Base-by-base conservation (phyloP, 1,140 invertebrate genomes). In the Lycorma delicatula region DNA sequence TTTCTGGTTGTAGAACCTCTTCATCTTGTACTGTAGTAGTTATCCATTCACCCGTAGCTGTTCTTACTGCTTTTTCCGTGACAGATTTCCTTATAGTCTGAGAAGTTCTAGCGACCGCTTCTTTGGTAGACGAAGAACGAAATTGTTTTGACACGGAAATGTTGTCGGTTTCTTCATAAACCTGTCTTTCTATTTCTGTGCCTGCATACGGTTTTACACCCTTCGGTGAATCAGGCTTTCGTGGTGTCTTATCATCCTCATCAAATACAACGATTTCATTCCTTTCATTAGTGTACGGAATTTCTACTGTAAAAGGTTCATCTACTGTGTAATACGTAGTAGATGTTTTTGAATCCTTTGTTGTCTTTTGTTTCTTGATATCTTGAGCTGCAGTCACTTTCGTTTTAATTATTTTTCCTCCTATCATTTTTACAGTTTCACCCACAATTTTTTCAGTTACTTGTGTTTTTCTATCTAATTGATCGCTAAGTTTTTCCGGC, bases 391-490 rank as follows among this genome's bases (percentile, higher is more conserved):
- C 23, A 7, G 18, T 44, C n/a, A 49, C 46, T 22, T 38, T 56
- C 2, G 55, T 49, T 50, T 56, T 56, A 22, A 56, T 46, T 25
- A 63, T 27, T 53, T 63, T 63, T 41, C 59, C 59, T 61, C 59
- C 62, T 7, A 63, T 52, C 61, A 63, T 63, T 25, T 41, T 56
- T n/a, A 60, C 58, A 25, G 58, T 38, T 18, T 55, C 54, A 23
- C 20, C 29, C 12, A 36, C 54, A 29, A 16, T 25, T 47, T 29
- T 56, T 13, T 56, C 54, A 28, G 38, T 34, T 22, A 46, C 38
- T 18, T 26, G 28, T 28, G 54, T 36, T 56, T 56, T 56, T 28
- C 54, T 41, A 1, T 36, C 54, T 26, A 34, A 12, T 27, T 36
- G 29, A 22, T 54, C 20, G 12, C 9, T 7, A 46, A 9, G 44